Evolutionary conservation across 2,113 vertebrate genomes (phyloP).

Genomic region (Spea bombifrons): DNA sequence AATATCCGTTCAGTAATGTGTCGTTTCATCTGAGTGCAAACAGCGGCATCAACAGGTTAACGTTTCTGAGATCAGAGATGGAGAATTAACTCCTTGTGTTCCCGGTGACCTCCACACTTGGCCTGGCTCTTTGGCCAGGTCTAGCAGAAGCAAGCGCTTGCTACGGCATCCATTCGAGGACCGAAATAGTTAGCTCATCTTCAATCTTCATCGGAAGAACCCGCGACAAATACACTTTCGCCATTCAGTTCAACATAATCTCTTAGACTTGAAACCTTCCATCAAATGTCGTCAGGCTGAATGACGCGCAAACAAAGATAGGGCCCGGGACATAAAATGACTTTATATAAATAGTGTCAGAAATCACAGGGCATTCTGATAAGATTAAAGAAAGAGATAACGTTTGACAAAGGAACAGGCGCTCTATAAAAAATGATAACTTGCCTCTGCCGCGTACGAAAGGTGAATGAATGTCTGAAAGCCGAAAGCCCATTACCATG

Average conservation of each 20-base stretch:
- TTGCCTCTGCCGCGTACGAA: neutral
- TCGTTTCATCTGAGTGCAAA: no score
- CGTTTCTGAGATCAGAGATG: no score
- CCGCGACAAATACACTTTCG: neutral
- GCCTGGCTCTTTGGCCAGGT: neutral
- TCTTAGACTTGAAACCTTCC: neutral
- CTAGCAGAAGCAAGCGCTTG: no score
- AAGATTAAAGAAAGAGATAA: slow-evolving; percentile 10
- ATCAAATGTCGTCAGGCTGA: neutral
- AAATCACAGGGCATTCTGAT: neutral
- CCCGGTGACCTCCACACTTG: neutral
- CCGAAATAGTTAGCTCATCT: neutral
- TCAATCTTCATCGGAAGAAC: neutral
- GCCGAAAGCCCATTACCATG: slow-evolving; percentile 27
- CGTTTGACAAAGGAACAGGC: neutral
- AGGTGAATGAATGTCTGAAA: slow-evolving; percentile 21
- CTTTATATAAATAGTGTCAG: neutral
- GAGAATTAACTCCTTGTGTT: neutral
- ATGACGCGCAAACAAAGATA: neutral
- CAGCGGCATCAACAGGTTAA: no score
- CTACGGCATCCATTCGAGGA: neutral
- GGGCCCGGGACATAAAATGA: neutral
- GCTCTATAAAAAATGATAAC: slow-evolving; percentile 3
- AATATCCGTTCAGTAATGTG: no score
- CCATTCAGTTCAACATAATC: neutral